Percentiles rank a stretch among this genome's conserved stretches.
Evolutionary conservation across 2,888 invertebrate genomes (phyloP).

Genomic region (Luperina testacea): DNA sequence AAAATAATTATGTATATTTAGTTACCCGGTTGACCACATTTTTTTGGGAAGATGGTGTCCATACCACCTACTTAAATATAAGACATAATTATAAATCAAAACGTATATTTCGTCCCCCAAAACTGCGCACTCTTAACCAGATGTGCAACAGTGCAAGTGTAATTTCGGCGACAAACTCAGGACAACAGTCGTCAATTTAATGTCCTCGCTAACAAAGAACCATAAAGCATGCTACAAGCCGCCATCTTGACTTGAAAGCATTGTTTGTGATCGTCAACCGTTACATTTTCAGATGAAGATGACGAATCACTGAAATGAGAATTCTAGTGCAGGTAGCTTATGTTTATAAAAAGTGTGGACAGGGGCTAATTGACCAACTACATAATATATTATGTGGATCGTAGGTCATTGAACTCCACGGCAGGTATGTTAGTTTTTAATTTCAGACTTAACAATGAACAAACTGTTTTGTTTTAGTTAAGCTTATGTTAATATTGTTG

Average conservation of each 20-base stretch:
- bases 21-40: neutral
- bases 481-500: neutral
- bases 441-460: too few relatives aligned
- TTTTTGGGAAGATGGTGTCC: neutral
- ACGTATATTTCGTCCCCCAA: neutral
- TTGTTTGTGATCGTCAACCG: slow-evolving; percentile 62
- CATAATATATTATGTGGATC: neutral
- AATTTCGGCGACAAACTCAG: slow-evolving; percentile 45
- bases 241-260: slow-evolving; percentile 54
- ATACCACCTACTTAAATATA: neutral
- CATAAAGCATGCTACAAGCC: slow-evolving; percentile 55
- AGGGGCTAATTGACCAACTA: neutral
- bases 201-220: slow-evolving; percentile 58
- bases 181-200: slow-evolving; percentile 52
- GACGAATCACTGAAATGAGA: slow-evolving; percentile 29
- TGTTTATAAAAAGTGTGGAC: neutral
- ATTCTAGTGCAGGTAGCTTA: neutral
- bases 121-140: slow-evolving; percentile 26
- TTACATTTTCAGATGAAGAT: slow-evolving; percentile 43
- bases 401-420: neutral
- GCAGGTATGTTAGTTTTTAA: neutral
- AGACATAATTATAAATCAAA: neutral
- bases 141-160: slow-evolving; percentile 44
- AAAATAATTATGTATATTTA: too few relatives aligned
- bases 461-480: neutral